Conservation (phyloP, 1,140 invertebrate species). For the Penaeus vannamei region DNA sequence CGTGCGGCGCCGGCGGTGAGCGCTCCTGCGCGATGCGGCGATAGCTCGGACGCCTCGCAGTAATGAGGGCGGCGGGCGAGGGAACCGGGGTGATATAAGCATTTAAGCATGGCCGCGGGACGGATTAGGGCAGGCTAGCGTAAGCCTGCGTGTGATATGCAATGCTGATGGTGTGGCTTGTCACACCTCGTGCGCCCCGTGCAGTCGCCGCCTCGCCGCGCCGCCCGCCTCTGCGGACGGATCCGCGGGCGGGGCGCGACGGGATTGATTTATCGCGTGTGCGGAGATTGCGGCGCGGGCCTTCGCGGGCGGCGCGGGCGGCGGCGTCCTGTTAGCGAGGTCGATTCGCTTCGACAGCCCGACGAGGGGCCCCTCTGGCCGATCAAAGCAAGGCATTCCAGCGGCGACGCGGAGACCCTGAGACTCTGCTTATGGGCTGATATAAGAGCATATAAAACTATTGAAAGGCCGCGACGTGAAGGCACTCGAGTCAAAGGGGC, state of each 20-base stretch:
- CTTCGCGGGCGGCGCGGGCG: too few relatives aligned
- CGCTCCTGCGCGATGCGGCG: too few relatives aligned
- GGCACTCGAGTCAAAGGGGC: conserved; percentile 27
- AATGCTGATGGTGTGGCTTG: not conserved
- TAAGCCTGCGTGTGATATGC: not conserved
- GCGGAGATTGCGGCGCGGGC: too few relatives aligned
- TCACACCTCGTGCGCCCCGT: not conserved
- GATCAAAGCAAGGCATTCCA: too few relatives aligned
- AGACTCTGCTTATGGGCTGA: conserved; percentile 29
- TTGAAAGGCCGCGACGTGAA: conserved; percentile 34
- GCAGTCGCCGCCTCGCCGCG: not conserved
- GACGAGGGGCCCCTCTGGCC: too few relatives aligned
- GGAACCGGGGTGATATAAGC: conserved; percentile 12
- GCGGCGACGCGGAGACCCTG: not conserved
- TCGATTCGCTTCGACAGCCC: too few relatives aligned
- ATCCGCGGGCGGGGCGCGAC: too few relatives aligned
- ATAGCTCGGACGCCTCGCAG: too few relatives aligned
- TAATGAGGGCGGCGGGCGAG: not conserved
- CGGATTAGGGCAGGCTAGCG: conserved; percentile 14
- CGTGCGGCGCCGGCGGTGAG: too few relatives aligned
- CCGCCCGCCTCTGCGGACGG: not conserved
- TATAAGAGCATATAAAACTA: conserved; percentile 51
- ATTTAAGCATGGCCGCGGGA: conserved; percentile 16
- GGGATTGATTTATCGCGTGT: too few relatives aligned
- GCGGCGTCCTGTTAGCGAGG: too few relatives aligned